Conservation (phyloP, 1,140 invertebrate species). For the Drosophila littoralis region DNA sequence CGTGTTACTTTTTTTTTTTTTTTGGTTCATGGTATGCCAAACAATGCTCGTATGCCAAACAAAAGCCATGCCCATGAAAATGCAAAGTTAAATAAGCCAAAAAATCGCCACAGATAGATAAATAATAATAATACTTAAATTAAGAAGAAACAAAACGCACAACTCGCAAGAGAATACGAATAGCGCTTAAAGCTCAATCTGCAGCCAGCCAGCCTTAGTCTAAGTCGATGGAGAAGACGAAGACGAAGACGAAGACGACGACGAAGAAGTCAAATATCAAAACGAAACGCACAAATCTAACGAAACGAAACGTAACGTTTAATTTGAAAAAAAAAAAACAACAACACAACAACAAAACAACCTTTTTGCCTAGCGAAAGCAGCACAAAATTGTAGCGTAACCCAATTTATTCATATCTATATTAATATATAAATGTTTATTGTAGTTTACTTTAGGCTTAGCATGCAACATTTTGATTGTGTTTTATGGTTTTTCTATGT, state of each 20-base stretch:
- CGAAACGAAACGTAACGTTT: constrained; percentile 7
- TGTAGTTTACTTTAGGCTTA: background rate
- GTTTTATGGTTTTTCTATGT: background rate
- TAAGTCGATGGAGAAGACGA: constrained; percentile 7
- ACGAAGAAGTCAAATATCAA: constrained; percentile 16
- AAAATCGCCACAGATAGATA: constrained; percentile 17
- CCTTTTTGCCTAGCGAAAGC: background rate
- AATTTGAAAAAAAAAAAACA: constrained; percentile 8
- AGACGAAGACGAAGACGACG: background rate
- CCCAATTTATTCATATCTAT: background rate
- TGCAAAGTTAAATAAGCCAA: constrained; percentile 16
- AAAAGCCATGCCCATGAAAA: constrained; percentile 34
- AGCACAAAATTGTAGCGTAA: constrained; percentile 9
- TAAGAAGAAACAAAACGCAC: constrained; percentile 62
- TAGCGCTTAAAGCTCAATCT: constrained; percentile 29
- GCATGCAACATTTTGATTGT: background rate
- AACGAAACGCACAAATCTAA: constrained; percentile 44
- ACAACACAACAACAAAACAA: background rate
- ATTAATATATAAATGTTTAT: background rate
- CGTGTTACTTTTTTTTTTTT: constrained; percentile 60
- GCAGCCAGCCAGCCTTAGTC: constrained; percentile 16
- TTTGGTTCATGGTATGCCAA: constrained; percentile 49
- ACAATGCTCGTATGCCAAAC: constrained; percentile 44
- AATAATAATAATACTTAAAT: constrained; percentile 19
- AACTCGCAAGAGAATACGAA: constrained; percentile 45